Percentiles rank a stretch among this genome's conserved stretches.
These are phyloP conservation scores for Trichopoda pennipes DNA, from an alignment of 2,888 invertebrate species.

Conservation along the genomic window DNA sequence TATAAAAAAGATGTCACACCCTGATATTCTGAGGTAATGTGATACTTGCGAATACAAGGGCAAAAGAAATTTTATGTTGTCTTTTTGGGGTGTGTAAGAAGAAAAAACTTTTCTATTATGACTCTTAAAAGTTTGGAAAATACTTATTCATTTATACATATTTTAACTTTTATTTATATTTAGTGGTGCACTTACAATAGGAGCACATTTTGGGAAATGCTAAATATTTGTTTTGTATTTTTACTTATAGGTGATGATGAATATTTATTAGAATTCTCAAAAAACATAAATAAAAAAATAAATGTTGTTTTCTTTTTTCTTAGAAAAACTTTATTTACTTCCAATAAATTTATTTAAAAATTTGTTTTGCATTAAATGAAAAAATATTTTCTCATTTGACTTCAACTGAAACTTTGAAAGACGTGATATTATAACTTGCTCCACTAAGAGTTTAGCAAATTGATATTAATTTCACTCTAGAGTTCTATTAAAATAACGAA, in stretches of 20 bases:
- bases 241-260: constrained; percentile 75
- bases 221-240: constrained; percentile 31
- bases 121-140: constrained; percentile 56
- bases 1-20: constrained; percentile 41
- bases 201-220: constrained; percentile 50
- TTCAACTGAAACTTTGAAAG: constrained; percentile 33
- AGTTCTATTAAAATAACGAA: constrained; percentile 60
- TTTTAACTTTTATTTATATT: constrained; percentile 6
- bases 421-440: constrained; percentile 46
- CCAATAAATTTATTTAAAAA: constrained; percentile 67
- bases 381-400: constrained; percentile 65
- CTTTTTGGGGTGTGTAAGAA: not conserved
- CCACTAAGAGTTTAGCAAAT: constrained; percentile 73
- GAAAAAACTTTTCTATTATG: constrained; percentile 61
- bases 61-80: constrained; percentile 6
- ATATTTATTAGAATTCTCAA: constrained; percentile 79
- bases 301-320: too few species aligned
- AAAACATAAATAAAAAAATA: constrained; percentile 35
- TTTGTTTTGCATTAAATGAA: constrained; percentile 68
- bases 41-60: constrained; percentile 35
- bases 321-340: constrained; percentile 47
- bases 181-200: not conserved
- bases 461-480: constrained; percentile 79
- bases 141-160: constrained; percentile 36
- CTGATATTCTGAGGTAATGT: constrained; percentile 30